Evolutionary conservation across 2,797 vertebrate genomes (phyloP).

Genomic region (Enteromius radiatus): DNA sequence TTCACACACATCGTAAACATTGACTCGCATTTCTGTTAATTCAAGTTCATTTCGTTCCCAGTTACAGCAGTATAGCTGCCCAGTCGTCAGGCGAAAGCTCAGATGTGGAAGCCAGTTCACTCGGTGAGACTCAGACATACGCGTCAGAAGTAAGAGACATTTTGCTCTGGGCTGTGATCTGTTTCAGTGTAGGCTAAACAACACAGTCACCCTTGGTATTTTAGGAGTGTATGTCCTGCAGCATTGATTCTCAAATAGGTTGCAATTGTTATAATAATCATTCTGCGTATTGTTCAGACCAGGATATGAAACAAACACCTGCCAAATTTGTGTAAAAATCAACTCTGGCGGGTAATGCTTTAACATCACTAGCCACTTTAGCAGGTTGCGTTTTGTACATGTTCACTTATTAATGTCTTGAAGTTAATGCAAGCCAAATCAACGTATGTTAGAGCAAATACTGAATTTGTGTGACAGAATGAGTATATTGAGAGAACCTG

Average conservation of each 20-base stretch:
- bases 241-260: neutral
- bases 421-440: too few relatives aligned
- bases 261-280: neutral
- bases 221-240: neutral
- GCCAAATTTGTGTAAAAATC: too few relatives aligned
- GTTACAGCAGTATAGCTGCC: slow-evolving; percentile 64
- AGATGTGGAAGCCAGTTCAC: slow-evolving; percentile 65
- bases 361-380: too few relatives aligned
- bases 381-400: too few relatives aligned
- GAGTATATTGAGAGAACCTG: too few relatives aligned
- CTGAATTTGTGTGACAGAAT: too few relatives aligned
- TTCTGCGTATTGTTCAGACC: neutral
- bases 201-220: neutral
- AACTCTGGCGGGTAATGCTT: too few relatives aligned
- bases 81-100: slow-evolving; percentile 62
- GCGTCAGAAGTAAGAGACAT: slow-evolving; percentile 75
- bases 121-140: slow-evolving; percentile 72
- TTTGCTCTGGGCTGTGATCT: slow-evolving; percentile 2
- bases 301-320: too few relatives aligned
- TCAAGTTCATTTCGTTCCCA: slow-evolving; percentile 12
- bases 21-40: neutral
- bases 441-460: too few relatives aligned
- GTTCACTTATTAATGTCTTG: too few relatives aligned
- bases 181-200: neutral
- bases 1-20: neutral